A percentile compares a stretch with the other conserved stretches of the same genome.
Conservation (phyloP, 2,113 vertebrate species). For the Mesembrinibis cayennensis region DNA sequence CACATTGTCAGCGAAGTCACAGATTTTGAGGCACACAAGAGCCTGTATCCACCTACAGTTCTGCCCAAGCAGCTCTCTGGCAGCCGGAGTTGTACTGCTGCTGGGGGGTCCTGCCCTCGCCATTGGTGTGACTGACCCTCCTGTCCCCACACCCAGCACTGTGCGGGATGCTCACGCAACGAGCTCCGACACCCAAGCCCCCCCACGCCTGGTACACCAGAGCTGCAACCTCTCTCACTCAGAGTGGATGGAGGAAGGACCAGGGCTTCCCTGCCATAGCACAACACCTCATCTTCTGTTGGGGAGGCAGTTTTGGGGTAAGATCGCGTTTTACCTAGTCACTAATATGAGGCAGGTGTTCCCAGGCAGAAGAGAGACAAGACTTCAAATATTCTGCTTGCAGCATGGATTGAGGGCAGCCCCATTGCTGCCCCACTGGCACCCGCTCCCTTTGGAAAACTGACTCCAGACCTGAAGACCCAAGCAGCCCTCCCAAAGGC, state of each 20-base stretch:
- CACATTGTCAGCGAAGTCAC: not conserved
- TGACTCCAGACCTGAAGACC: not conserved
- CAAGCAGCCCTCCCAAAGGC: not conserved
- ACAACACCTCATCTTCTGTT: accelerated
- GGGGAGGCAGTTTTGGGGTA: not conserved
- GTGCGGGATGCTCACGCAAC: not conserved
- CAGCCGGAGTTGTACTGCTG: not conserved
- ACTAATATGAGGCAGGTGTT: not conserved
- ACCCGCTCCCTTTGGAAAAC: not conserved
- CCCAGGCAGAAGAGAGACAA: not conserved
- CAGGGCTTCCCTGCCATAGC: accelerated
- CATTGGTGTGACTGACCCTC: not conserved
- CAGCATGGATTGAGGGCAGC: accelerated
- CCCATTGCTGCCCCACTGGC: not conserved
- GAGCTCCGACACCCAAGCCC: not conserved
- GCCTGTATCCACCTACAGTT: not conserved
- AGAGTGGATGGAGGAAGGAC: not conserved
- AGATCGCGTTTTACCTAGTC: not conserved
- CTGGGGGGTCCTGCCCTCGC: not conserved
- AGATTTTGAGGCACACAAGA: not conserved
- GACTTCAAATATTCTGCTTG: not conserved
- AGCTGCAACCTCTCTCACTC: not conserved
- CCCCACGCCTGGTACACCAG: accelerated
- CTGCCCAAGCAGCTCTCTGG: not conserved
- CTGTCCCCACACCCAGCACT: not conserved